Percentiles rank a stretch among this genome's conserved stretches.
Evolutionary conservation across 2,797 vertebrate species (phyloP).

Genomic region (Emydoidea blandingii): DNA sequence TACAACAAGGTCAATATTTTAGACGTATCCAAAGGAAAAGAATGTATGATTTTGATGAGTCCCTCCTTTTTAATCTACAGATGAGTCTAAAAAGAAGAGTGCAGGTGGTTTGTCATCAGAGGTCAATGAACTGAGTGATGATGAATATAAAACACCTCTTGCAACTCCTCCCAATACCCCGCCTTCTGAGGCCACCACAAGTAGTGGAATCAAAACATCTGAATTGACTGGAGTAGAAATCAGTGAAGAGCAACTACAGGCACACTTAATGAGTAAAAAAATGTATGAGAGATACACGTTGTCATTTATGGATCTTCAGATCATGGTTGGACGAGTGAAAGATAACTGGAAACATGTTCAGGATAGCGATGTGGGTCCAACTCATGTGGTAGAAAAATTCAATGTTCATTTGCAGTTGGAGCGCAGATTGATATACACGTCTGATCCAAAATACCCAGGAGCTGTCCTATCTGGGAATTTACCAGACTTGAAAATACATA

Average conservation of each 20-base stretch:
- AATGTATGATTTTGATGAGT: neutral
- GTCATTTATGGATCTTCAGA: slow-evolving; percentile 96
- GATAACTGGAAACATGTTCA: slow-evolving; percentile 98
- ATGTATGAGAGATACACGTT: slow-evolving; percentile 95
- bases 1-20: neutral
- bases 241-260: slow-evolving; percentile 82
- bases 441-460: slow-evolving; percentile 96
- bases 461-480: slow-evolving; percentile 93
- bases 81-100: slow-evolving; percentile 80
- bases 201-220: slow-evolving; percentile 71
- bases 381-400: slow-evolving; percentile 97
- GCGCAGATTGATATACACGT: slow-evolving; percentile 94
- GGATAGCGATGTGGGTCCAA: slow-evolving; percentile 94
- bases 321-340: slow-evolving; percentile 96
- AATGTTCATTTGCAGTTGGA: slow-evolving; percentile 95
- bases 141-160: slow-evolving; percentile 96
- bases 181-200: slow-evolving; percentile 82
- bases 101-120: slow-evolving; percentile 80
- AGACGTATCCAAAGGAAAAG: neutral
- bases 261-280: slow-evolving; percentile 87
- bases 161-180: slow-evolving; percentile 93
- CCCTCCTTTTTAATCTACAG: slow-evolving; percentile 65
- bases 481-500: slow-evolving; percentile 96
- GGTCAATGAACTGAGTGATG: slow-evolving; percentile 91
- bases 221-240: slow-evolving; percentile 83